phyloP scores from a whole-genome alignment of 2,888 invertebrate species.

The Cancer borealis region DNA sequence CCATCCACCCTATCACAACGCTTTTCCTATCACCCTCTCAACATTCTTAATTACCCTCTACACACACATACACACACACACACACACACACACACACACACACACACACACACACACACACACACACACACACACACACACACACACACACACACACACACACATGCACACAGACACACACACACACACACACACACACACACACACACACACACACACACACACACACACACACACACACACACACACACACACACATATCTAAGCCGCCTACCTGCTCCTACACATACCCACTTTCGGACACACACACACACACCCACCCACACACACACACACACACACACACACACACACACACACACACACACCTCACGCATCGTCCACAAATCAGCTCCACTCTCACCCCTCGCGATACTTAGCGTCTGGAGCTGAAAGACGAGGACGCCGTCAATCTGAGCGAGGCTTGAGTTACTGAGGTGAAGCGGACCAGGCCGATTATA shows the following conservation, averaged over 20 bases:
- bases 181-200: neutral
- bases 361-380: neutral
- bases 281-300: neutral
- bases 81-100: too few species aligned
- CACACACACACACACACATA: neutral
- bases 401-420: neutral
- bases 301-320: too few species aligned
- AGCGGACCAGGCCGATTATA: neutral
- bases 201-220: neutral
- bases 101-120: too few species aligned
- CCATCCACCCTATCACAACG: neutral
- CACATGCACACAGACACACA: too few species aligned
- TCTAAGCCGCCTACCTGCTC: too few species aligned
- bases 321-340: too few species aligned
- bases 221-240: neutral
- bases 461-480: neutral
- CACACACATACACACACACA: too few species aligned
- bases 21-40: neutral
- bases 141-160: too few species aligned
- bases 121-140: too few species aligned
- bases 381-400: constrained; percentile 4
- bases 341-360: constrained; percentile 37
- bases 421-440: neutral
- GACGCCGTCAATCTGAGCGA: neutral
- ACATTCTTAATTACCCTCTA: neutral